These are phyloP conservation scores for Anabacerthia variegaticeps DNA, from an alignment of 2,797 vertebrate genomes.

Conservation along the genomic window DNA sequence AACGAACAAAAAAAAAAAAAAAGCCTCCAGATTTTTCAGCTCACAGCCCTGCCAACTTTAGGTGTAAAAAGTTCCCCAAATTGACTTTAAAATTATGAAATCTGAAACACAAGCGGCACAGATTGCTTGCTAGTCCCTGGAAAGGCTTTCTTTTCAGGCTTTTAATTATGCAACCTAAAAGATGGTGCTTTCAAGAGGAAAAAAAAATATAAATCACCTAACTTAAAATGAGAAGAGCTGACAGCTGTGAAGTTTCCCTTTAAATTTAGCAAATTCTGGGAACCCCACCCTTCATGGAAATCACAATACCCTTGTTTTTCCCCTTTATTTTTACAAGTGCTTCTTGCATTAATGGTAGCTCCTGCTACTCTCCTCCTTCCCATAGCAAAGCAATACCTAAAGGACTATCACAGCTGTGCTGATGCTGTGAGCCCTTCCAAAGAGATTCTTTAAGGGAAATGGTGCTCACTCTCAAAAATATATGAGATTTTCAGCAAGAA, in stretches of 20 bases:
- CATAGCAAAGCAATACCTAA: not conserved
- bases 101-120: constrained; percentile 7
- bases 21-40: not conserved
- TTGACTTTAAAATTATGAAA: constrained; percentile 12
- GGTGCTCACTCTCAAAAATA: not conserved
- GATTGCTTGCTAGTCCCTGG: not conserved
- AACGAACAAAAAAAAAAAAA: not conserved
- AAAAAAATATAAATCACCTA: not conserved
- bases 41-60: not conserved
- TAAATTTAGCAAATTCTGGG: not conserved
- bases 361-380: not conserved
- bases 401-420: not conserved
- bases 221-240: not conserved
- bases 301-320: fast-evolving
- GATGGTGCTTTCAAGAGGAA: not conserved
- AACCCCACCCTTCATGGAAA: not conserved
- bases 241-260: not conserved
- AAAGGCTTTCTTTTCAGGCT: not conserved
- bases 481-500: not conserved
- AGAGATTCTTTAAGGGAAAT: not conserved
- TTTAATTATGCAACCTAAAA: not conserved
- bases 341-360: not conserved
- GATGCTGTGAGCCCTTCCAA: not conserved
- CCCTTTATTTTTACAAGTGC: not conserved
- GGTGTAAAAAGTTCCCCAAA: constrained; percentile 1